Evolutionary conservation across 2,888 invertebrate genomes (phyloP).

Genomic region (Catocala sponsa): DNA sequence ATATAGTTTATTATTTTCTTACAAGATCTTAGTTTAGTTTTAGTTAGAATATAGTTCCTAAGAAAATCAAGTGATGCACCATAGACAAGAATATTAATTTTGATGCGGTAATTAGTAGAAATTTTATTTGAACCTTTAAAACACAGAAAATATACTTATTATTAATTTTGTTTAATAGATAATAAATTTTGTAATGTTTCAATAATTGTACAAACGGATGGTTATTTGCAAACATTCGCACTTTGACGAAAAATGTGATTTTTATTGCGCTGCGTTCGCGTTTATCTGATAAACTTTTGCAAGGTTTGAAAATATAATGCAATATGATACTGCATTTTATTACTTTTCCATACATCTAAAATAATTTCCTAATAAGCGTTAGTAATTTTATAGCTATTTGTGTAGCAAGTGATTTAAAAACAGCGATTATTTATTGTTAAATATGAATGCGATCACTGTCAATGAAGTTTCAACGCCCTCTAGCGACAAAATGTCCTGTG

Average conservation of each 20-base stretch:
- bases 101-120: neutral
- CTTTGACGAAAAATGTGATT: constrained; percentile 63
- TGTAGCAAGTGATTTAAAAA: constrained; percentile 2
- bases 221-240: constrained; percentile 42
- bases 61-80: constrained; percentile 24
- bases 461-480: constrained; percentile 74
- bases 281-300: neutral
- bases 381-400: no score
- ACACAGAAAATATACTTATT: neutral
- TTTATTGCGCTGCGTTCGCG: constrained; percentile 55
- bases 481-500: constrained; percentile 75
- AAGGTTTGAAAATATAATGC: neutral
- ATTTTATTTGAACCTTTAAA: neutral
- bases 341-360: neutral
- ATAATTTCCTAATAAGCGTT: no score
- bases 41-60: neutral
- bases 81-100: constrained; percentile 40
- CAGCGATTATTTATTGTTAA: constrained; percentile 17
- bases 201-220: constrained; percentile 14
- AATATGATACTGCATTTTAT: neutral
- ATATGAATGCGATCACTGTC: constrained; percentile 65
- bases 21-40: no score
- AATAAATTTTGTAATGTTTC: constrained; percentile 2
- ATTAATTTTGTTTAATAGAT: neutral
- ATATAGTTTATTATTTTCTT: neutral